phyloP scores from a whole-genome alignment of 2,888 invertebrate species.

The Lochmaea crataegi region DNA sequence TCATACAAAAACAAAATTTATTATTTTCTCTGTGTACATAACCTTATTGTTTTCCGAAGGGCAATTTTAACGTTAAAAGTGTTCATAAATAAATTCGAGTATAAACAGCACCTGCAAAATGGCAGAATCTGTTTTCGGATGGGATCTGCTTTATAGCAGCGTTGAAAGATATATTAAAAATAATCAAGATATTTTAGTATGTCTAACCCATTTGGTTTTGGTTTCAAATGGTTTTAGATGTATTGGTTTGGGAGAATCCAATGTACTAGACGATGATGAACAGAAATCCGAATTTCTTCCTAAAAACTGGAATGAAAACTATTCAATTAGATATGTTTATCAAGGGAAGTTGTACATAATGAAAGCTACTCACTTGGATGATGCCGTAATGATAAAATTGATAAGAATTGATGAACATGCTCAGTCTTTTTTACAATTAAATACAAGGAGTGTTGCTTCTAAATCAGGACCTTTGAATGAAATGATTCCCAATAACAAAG shows the following conservation, averaged over 20 bases:
- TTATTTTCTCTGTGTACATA: too few species aligned
- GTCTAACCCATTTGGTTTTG: constrained; percentile 78
- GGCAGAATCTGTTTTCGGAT: constrained; percentile 69
- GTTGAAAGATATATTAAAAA: constrained; percentile 71
- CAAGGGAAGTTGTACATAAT: constrained; percentile 76
- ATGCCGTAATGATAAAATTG: constrained; percentile 61
- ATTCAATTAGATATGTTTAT: constrained; percentile 78
- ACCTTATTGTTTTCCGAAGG: constrained; percentile 2
- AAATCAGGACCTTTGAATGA: constrained; percentile 70
- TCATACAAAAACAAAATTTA: constrained; percentile 1
- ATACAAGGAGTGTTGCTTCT: constrained; percentile 56
- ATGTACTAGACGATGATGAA: constrained; percentile 66
- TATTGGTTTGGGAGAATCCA: constrained; percentile 76
- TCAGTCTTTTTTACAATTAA: constrained; percentile 66
- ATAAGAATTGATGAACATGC: constrained; percentile 66
- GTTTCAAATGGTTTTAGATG: constrained; percentile 78
- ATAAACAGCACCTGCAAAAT: constrained; percentile 43
- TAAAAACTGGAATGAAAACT: constrained; percentile 81
- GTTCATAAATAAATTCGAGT: constrained; percentile 36
- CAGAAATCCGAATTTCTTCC: constrained; percentile 78
- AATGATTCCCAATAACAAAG: constrained; percentile 74
- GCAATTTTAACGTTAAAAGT: background rate
- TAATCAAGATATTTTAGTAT: constrained; percentile 77
- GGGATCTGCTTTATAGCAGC: constrained; percentile 74
- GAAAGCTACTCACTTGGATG: constrained; percentile 63